Conservation (phyloP, 2,113 vertebrate genomes). For the Pelvicachromis taeniatus region DNA sequence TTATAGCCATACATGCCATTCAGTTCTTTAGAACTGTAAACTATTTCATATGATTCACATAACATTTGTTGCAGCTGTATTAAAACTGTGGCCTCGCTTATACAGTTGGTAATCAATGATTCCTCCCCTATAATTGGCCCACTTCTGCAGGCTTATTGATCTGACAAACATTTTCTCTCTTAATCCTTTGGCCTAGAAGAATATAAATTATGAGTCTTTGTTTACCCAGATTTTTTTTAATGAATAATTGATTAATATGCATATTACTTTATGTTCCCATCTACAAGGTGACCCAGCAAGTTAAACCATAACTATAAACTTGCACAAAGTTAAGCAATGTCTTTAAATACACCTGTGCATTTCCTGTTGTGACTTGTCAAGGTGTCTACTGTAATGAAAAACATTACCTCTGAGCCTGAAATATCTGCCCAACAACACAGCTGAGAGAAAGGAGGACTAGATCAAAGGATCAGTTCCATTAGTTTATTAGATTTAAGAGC, state of each 20-base stretch:
- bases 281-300: neutral
- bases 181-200: neutral
- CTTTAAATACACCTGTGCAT: neutral
- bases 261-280: no score
- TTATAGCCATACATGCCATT: neutral
- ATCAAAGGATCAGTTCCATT: constrained; percentile 10
- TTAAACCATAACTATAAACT: neutral
- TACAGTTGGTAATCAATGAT: neutral
- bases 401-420: neutral
- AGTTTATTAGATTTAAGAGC: constrained; percentile 20
- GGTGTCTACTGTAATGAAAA: neutral
- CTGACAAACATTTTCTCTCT: neutral
- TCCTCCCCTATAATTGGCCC: neutral
- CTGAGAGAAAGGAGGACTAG: neutral
- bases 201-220: neutral
- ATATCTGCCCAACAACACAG: neutral
- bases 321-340: neutral
- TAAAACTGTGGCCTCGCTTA: neutral
- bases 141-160: neutral
- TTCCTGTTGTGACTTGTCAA: neutral
- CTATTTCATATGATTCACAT: neutral
- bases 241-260: neutral
- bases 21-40: neutral
- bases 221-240: neutral
- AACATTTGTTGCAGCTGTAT: neutral